These are phyloP conservation scores for Scomber scombrus DNA, from an alignment of 2,113 vertebrate species.

Conservation along the genomic window DNA sequence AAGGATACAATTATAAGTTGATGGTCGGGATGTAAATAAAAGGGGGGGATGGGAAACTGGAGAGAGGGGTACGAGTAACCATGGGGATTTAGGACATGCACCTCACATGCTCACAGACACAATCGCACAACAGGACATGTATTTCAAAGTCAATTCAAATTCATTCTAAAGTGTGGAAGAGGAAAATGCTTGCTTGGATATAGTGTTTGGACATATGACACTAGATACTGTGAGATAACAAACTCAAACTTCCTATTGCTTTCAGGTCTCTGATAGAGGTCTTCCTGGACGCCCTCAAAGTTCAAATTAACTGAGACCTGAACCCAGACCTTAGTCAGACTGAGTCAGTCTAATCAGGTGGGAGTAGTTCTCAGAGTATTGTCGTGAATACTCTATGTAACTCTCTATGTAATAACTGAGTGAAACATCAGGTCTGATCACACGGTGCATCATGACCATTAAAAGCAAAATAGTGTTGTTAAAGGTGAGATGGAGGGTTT, in stretches of 20 bases:
- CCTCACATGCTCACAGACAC: background rate
- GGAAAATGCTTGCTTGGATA: background rate
- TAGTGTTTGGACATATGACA: background rate
- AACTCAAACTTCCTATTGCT: too few relatives aligned
- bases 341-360: background rate
- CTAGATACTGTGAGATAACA: background rate
- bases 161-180: background rate
- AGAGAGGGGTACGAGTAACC: background rate
- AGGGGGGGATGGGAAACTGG: background rate
- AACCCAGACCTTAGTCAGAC: too few relatives aligned
- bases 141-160: slow-evolving; percentile 1
- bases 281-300: too few relatives aligned
- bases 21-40: background rate
- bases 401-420: background rate
- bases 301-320: too few relatives aligned
- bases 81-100: background rate
- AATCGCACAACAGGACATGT: background rate
- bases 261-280: too few relatives aligned
- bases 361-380: too few relatives aligned
- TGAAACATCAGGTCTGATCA: background rate
- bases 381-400: background rate
- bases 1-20: background rate
- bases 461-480: background rate
- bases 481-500: background rate
- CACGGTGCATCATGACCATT: background rate